Conservation (phyloP, 2,888 invertebrate genomes). For the Andrena bucephala region DNA sequence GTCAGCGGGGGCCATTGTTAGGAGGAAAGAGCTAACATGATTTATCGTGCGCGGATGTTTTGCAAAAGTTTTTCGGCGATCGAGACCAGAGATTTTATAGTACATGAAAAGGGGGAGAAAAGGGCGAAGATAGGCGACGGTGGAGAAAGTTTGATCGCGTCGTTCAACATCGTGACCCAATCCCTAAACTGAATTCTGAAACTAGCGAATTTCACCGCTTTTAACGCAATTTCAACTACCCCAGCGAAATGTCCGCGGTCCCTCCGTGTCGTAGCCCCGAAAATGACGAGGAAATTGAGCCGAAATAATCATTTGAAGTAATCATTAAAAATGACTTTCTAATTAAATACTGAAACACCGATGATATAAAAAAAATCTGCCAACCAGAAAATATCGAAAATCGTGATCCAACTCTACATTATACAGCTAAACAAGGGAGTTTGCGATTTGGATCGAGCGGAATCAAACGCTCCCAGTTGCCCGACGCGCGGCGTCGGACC, state of each 20-base stretch:
- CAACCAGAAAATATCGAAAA: no score
- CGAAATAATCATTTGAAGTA: neutral
- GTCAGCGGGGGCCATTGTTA: conserved; percentile 64
- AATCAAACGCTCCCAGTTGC: conserved; percentile 32
- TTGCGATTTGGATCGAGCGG: conserved; percentile 9
- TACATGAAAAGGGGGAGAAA: neutral
- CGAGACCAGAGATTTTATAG: conserved; percentile 30
- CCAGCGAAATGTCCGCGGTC: neutral
- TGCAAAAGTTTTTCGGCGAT: conserved; percentile 57
- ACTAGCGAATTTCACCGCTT: conserved; percentile 11
- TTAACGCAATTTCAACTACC: conserved; percentile 23
- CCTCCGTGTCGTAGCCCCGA: neutral
- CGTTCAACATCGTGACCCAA: conserved; percentile 21
- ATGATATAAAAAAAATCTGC: no score
- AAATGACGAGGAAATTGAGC: neutral
- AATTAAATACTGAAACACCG: no score
- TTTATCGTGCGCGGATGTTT: conserved; percentile 65
- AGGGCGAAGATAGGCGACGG: neutral
- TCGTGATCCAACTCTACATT: no score
- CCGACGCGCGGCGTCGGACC: conserved; percentile 1
- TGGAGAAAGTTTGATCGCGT: conserved; percentile 27
- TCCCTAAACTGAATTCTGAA: conserved; percentile 20
- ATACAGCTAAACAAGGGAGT: conserved; percentile 10
- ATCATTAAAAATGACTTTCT: no score
- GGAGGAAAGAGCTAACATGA: conserved; percentile 56